Evolutionary conservation across 64 coral and sea anemone species (phyloP), one percentile per base, ranked within the genome.

Genomic region (Montipora cactus): DNA sequence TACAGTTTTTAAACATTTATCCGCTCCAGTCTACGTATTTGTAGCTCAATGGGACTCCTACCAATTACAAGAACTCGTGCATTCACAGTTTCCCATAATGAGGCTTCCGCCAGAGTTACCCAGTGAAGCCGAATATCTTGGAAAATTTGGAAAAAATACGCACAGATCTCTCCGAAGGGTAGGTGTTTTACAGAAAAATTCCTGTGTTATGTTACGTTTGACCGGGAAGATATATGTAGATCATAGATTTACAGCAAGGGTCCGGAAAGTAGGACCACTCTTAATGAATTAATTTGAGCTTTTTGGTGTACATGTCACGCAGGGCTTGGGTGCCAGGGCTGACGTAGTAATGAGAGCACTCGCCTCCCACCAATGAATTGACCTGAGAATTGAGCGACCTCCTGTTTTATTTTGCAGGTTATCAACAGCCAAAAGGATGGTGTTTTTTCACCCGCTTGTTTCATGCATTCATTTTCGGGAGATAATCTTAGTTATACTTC

Each of bases 31-130:
- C 4, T 99, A 92, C 25, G 97, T 99, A 44, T 96, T 99, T 93
- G 97, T 99, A 20, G 95, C 97, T 0, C 97, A 99, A 21, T 99
- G 97, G 97, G 97, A 99, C 77, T 99, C 97, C 1, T 99, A 99
- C 57, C 97, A 99, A 57, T 20, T 99, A 4, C 84, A 89, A 67
- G 94, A 99, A 71, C 89, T 99, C 50, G 91, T 94, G 8, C 95
- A 89, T 75, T 94, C 91, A 13, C 72, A 84, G 58, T 99, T 96
- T 76, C 92, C 90, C 0, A 83, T 87, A 16, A 95, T 99, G 61
- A 83, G 89, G 14, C 87, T 99, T 16, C 97, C 97, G 5, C 97
- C 97, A 9, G 83, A 94, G 48, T 49, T 90, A 5, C 97, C 89
- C 5, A 99, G 95, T 68, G 97, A 99, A 52, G 85, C 97, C 67